Base-by-base conservation (phyloP, 2,888 invertebrate genomes). In the Dysmachus trigonus region DNA sequence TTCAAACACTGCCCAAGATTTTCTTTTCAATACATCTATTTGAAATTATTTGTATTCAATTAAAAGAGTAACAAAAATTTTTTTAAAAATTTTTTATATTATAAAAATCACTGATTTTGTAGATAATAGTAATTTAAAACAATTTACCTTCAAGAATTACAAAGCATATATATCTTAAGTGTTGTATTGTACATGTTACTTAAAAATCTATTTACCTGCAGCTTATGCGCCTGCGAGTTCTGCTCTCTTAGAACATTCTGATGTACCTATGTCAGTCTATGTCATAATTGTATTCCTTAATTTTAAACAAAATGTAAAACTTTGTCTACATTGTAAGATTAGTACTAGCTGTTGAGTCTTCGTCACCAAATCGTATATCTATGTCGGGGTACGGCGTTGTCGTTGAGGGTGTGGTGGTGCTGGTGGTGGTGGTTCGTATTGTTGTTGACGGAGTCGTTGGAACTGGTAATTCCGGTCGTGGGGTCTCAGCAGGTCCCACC, bases 331-430 rank as follows among this genome's bases (percentile, higher is more conserved):
- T n/a, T 47, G 5, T 47, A 15, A 47, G 47, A 18, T 7, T 62
- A 4, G 62, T 22, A 2, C 10, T 62, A 6, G 27, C 62, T 1
- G 62, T 62, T 2, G 62, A 8, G 8, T 62, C 62, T 1, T n/a
- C 33, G 7, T 81, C 81, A 8, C 81, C 81, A 53, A 81, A 81
- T 62, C 81, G 30, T 33, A 81, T 31, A 10, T 81, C 81, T n/a
- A 81, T 81, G 33, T 81, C 81, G 4, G 81, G 81, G 53, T 81
- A 81, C 0, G 71, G 31, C 3, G 31, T 31, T 73, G 73, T 73
- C 0, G 73, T 62, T 62, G 62, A 27, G 6, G 62, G 62, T 1
- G 62, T 77, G 2, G n/a, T 77, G 18, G 22, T 73, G n/a, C 47
- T 53, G n/a, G 35, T 72, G 31, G 27, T 72, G 18, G 7, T 76